Conservation (phyloP, 2,113 vertebrate genomes). For the Hoplias malabaricus region DNA sequence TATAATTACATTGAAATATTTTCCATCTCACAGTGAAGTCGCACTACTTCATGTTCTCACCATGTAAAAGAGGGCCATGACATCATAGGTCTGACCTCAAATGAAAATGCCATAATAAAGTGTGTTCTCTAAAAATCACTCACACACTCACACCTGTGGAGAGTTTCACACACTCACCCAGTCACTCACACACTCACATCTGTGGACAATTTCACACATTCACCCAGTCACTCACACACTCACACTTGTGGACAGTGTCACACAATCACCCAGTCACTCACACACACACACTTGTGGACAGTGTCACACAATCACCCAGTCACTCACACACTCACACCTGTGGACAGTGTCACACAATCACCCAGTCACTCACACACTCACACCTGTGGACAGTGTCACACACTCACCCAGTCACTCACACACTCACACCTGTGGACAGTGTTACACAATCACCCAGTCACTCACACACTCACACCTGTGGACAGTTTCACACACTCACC, state of each 20-base stretch:
- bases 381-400: too few species aligned
- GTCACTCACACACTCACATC: background rate
- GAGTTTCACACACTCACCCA: background rate
- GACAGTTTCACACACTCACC: slow-evolving; percentile 31
- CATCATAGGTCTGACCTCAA: too few species aligned
- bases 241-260: background rate
- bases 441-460: slow-evolving; percentile 8
- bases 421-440: slow-evolving; percentile 37
- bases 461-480: too few species aligned
- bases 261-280: background rate
- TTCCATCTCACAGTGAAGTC: background rate
- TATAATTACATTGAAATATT: too few species aligned
- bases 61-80: too few species aligned
- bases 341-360: slow-evolving; percentile 46
- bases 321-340: slow-evolving; percentile 47
- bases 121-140: background rate
- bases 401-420: slow-evolving; percentile 42
- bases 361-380: slow-evolving; percentile 45
- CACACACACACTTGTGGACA: background rate
- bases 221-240: background rate
- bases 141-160: background rate
- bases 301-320: slow-evolving; percentile 44
- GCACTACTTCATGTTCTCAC: too few species aligned
- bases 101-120: background rate
- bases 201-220: background rate